Conservation (phyloP, 1,140 invertebrate species). For the Drosophila elegans region DNA sequence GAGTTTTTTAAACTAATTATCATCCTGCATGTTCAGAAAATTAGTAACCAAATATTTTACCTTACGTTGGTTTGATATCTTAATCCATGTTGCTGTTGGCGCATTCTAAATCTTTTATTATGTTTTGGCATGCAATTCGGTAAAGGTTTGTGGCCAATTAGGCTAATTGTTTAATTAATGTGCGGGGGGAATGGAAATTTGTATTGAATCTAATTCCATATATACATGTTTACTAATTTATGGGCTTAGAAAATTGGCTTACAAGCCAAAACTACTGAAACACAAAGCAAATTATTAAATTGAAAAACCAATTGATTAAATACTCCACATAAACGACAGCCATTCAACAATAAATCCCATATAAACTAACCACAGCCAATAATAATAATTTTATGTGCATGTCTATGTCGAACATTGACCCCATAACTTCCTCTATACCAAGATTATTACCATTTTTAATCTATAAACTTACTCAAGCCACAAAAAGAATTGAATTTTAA, state of each 20-base stretch:
- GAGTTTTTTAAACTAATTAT: constrained; percentile 22
- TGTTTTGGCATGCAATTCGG: constrained; percentile 33
- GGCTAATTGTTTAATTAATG: constrained; percentile 40
- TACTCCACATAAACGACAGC: constrained; percentile 1
- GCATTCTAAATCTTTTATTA: constrained; percentile 29
- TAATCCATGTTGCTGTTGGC: constrained; percentile 13
- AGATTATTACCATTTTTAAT: constrained; percentile 54
- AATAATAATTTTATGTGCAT: constrained; percentile 59
- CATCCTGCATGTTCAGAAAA: constrained; percentile 25
- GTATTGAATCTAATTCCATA: neutral
- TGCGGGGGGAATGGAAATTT: constrained; percentile 24
- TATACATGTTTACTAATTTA: constrained; percentile 2
- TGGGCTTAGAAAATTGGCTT: neutral
- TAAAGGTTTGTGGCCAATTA: constrained; percentile 41
- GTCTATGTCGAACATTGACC: constrained; percentile 51
- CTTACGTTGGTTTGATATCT: constrained; percentile 4
- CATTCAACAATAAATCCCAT: constrained; percentile 2
- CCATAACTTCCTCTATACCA: constrained; percentile 11
- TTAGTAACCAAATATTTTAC: constrained; percentile 16
- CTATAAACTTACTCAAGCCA: constrained; percentile 54
- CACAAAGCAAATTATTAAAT: neutral
- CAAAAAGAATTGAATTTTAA: constrained; percentile 44
- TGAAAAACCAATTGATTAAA: constrained; percentile 1
- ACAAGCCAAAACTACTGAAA: neutral
- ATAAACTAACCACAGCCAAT: constrained; percentile 35